Percentiles rank a stretch among this genome's conserved stretches.
phyloP scores from a whole-genome alignment of 2,888 invertebrate species.

The Agriopis leucophaearia region DNA sequence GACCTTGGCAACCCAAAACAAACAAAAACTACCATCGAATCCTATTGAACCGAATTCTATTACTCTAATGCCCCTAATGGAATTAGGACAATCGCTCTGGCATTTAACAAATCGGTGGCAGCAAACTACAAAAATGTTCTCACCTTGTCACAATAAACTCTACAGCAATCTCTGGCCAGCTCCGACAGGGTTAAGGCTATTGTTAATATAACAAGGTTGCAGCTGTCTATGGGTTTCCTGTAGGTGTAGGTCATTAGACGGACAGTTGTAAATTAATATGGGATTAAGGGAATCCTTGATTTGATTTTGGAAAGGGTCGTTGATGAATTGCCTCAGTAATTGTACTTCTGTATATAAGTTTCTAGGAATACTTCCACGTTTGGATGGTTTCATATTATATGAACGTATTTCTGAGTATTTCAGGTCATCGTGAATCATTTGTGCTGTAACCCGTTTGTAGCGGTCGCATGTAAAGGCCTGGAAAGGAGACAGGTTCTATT shows the following conservation, averaged over 20 bases:
- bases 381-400: not conserved
- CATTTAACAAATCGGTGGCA: slow-evolving; percentile 44
- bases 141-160: slow-evolving; percentile 10
- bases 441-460: not conserved
- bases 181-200: not conserved
- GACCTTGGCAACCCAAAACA: slow-evolving; percentile 20
- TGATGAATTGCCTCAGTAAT: slow-evolving; percentile 21
- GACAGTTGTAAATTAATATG: slow-evolving; percentile 40
- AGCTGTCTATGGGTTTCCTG: slow-evolving; percentile 9
- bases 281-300: slow-evolving; percentile 39
- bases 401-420: not conserved
- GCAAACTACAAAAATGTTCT: slow-evolving; percentile 18
- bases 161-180: not conserved
- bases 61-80: slow-evolving; percentile 45
- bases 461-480: not conserved
- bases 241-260: slow-evolving; percentile 39
- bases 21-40: slow-evolving; percentile 30
- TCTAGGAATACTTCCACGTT: slow-evolving; percentile 9
- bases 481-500: not conserved
- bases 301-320: slow-evolving; percentile 33
- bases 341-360: slow-evolving; percentile 6
- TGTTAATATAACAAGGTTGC: slow-evolving; percentile 13
- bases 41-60: slow-evolving; percentile 40
- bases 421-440: not conserved
- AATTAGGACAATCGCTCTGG: slow-evolving; percentile 42